Conservation (phyloP, 2,888 invertebrate species). For the Altica lythri region DNA sequence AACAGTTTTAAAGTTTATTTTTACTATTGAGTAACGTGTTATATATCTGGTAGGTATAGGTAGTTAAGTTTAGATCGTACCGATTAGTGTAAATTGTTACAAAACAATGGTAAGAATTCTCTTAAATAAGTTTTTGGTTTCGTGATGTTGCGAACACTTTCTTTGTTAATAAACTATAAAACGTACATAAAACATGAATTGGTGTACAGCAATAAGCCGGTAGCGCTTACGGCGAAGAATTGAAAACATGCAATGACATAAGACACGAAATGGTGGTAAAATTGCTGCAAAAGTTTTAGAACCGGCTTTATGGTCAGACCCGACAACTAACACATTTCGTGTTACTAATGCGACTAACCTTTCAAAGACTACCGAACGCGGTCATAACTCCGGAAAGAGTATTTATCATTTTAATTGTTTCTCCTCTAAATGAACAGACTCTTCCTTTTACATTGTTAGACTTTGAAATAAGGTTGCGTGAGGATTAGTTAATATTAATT, state of each 20-base stretch:
- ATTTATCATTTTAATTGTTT: constrained; percentile 21
- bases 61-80: too few relatives aligned
- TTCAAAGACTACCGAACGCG: constrained; percentile 5
- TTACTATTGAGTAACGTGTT: too few relatives aligned
- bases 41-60: too few relatives aligned
- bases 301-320: constrained; percentile 28
- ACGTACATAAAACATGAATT: constrained; percentile 27
- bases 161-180: constrained; percentile 27
- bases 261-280: constrained; percentile 29
- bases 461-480: not conserved
- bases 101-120: too few relatives aligned
- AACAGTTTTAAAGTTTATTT: too few relatives aligned
- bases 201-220: constrained; percentile 24
- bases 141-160: constrained; percentile 24
- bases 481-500: not conserved
- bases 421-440: constrained; percentile 4
- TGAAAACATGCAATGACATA: constrained; percentile 34
- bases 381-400: constrained; percentile 7
- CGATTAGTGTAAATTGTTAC: too few relatives aligned
- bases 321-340: constrained; percentile 24
- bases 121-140: constrained; percentile 12
- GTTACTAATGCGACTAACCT: constrained; percentile 21
- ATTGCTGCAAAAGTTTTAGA: constrained; percentile 23
- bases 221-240: constrained; percentile 21
- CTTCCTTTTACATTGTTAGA: not conserved